Evolutionary conservation across 2,888 invertebrate genomes (phyloP).

Genomic region (Caenorhabditis sp.): DNA sequence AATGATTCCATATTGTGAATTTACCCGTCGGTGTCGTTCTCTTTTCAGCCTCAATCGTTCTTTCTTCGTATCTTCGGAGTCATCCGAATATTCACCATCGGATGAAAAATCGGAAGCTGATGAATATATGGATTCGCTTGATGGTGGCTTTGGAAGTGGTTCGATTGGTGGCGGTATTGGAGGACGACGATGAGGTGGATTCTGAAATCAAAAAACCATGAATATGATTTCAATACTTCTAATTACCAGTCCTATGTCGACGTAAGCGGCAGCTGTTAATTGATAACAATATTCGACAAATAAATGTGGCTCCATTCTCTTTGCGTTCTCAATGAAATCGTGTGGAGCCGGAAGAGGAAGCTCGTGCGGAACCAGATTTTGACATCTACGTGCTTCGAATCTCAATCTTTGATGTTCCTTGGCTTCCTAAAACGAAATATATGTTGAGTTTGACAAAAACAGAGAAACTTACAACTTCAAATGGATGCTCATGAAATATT

Average conservation of each 20-base stretch:
- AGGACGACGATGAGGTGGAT: constrained; percentile 31
- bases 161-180: constrained; percentile 37
- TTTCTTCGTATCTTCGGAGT: constrained; percentile 28
- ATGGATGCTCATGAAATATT: constrained; percentile 23
- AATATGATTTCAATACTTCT: not conserved
- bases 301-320: constrained; percentile 37
- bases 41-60: constrained; percentile 25
- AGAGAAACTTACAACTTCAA: constrained; percentile 11
- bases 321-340: constrained; percentile 37
- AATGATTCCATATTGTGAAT: not conserved
- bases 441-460: too few relatives aligned
- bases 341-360: constrained; percentile 37
- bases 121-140: constrained; percentile 25
- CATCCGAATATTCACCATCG: constrained; percentile 40
- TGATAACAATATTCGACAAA: constrained; percentile 43
- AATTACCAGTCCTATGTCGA: constrained; percentile 23
- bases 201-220: not conserved
- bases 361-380: constrained; percentile 15
- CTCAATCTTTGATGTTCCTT: constrained; percentile 19
- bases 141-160: constrained; percentile 14
- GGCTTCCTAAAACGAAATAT: constrained; percentile 18
- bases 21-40: constrained; percentile 23
- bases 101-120: constrained; percentile 39
- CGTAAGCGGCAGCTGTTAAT: constrained; percentile 36
- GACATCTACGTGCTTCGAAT: constrained; percentile 10